Base-by-base conservation (phyloP, 2,888 invertebrate genomes). In the Timandra comae region DNA sequence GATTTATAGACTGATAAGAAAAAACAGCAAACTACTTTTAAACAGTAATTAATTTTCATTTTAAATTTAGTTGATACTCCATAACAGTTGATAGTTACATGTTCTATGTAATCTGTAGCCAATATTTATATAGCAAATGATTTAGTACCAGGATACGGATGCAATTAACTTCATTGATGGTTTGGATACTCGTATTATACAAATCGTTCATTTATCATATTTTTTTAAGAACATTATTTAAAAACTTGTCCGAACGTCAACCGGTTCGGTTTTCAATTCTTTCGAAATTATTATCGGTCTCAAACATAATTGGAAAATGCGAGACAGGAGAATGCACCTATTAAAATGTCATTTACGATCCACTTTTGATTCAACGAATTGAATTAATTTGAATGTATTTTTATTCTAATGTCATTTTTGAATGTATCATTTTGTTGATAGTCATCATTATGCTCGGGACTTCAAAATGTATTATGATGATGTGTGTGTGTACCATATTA, bases 281-380 rank as follows among this genome's bases (percentile, higher is more conserved):
- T 44, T 40, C 38, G 46, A 46, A 46, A 44, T 43, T 38, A 42
- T 38, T 28, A 27, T 34, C 33, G 36, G 35, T 41, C 46, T 33
- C 33, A 22, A 33, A 21, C 38, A 35, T 49, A 46, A 46, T 49
- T 49, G 49, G 46, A 39, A 43, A 46, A 43, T 43, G 46, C 43
- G 40, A 46, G 48, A 41, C 45, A 48, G 49, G 40, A 39, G 47
- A 46, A 46, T 46, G 43, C 42, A 40, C 29, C 43, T 43, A 48
- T 48, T 50, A 50, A 50, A 50, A 48, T 50, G 46, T 46, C 46
- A 46, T 46, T 50, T 48, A 46, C 41, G 39, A 30, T 41, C 43
- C 34, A 39, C 42, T 41, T 51, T 38, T 16, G 4, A 16, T 16
- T 16, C 16, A 6, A 16, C 16, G 16, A 16, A 16, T 16, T 6